Evolutionary conservation across 2,888 invertebrate species (phyloP), one percentile per base, ranked within the genome.

Genomic region (Synanthedon vespiformis): DNA sequence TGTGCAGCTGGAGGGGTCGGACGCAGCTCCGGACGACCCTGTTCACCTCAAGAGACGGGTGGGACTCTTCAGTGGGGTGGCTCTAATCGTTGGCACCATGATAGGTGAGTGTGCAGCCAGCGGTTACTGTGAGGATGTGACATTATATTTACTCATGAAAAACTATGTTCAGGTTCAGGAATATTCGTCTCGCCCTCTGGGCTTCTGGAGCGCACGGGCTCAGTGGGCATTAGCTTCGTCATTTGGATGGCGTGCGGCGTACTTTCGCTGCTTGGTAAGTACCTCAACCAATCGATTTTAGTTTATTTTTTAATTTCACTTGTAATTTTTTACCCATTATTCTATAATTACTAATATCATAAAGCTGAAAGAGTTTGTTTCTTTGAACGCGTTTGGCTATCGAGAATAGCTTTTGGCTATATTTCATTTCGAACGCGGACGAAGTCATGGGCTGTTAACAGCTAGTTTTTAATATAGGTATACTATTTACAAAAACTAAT

Each of bases 31-130:
- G 95, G 92, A 95, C 93, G 94, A 96, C 95, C 89, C 94, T 96
- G 92, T 97, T 96, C 95, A 96, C 95, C 95, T 96, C 95, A 93
- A 96, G 95, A 96, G 96, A 94, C 95, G 95, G 94, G 95, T 98
- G 93, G 97, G 97, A 92, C 95, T 97, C 92, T 89, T 97, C 93
- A 96, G 96, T 93, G 97, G 97, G 93, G 95, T 96, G 92, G 96
- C 97, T 93, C 92, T 98, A 93, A 98, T 97, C 89, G 97, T 97
- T 70, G 97, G 97, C 74, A 97, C 97, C 64, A 98, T 97, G 97
- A 97, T 98, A 78, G 97, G 97, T 95, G 80, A 88, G 89, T 14
- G 14, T 44, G 0, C 13, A 13, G 13, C 14, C 13, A 12, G 44
- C 13, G 6, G 44, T 6, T 6, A 8, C 13, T 44, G 6, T 34